These are phyloP conservation scores for Holacanthus passer DNA, from an alignment of 2,113 vertebrate genomes.

Conservation along the genomic window DNA sequence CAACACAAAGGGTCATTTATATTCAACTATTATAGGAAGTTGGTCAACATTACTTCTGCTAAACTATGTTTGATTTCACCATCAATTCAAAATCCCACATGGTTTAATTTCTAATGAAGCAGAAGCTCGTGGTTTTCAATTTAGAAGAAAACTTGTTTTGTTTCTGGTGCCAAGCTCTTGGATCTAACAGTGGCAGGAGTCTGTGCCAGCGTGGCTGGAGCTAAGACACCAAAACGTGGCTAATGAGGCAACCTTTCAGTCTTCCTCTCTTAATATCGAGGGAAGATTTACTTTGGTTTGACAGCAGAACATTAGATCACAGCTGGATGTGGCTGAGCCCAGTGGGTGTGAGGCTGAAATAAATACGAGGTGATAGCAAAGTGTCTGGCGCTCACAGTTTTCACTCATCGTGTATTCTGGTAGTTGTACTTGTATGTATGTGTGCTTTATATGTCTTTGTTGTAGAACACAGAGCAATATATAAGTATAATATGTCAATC, in stretches of 20 bases:
- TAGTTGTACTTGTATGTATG: neutral
- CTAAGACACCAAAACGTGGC: constrained; percentile 38
- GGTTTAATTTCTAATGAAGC: constrained; percentile 12
- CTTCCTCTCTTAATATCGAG: constrained; percentile 33
- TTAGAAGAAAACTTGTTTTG: constrained; percentile 9
- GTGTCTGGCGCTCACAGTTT: constrained; percentile 31
- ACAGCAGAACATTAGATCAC: constrained; percentile 61
- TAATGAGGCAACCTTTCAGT: constrained; percentile 43
- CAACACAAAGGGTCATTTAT: neutral
- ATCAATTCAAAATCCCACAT: constrained; percentile 1
- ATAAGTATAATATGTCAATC: no score
- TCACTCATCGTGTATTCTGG: constrained; percentile 34
- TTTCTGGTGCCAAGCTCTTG: constrained; percentile 32
- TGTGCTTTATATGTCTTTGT: neutral
- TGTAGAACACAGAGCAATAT: neutral
- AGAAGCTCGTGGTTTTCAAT: constrained; percentile 17
- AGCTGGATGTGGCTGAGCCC: constrained; percentile 41
- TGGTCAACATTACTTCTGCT: neutral
- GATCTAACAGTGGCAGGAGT: constrained; percentile 26
- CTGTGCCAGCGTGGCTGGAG: constrained; percentile 32
- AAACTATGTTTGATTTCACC: neutral
- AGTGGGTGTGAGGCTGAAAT: constrained; percentile 35
- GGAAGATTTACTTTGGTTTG: constrained; percentile 52
- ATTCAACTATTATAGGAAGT: neutral
- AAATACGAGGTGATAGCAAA: constrained; percentile 30